A percentile compares a stretch with the other conserved stretches of the same genome.
Evolutionary conservation across 2,888 invertebrate genomes (phyloP).

Genomic region (Sympetrum striolatum): DNA sequence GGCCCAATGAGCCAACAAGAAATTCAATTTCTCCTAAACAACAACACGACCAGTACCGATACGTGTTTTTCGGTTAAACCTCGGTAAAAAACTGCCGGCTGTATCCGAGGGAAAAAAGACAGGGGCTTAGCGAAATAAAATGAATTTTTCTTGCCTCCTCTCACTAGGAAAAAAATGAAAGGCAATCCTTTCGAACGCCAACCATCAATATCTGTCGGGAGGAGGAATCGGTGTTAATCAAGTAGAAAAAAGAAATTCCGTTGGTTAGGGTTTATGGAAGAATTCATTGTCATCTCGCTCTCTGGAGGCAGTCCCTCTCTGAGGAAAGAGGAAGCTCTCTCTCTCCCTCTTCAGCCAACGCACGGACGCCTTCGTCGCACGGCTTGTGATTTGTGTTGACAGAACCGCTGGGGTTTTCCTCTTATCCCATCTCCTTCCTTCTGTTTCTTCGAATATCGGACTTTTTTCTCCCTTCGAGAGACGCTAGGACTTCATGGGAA

Average conservation of each 20-base stretch:
- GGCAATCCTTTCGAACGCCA: neutral
- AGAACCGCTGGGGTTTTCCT: slow-evolving; percentile 6
- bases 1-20: no score
- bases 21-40: no score
- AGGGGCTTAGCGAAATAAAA: neutral
- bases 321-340: neutral
- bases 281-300: neutral
- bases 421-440: neutral
- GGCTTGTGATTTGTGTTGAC: slow-evolving; percentile 27
- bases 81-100: no score
- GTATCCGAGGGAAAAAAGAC: no score
- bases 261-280: neutral
- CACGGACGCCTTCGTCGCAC: neutral
- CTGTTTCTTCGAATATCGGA: neutral
- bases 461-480: neutral
- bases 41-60: no score
- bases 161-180: neutral
- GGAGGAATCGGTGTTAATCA: neutral
- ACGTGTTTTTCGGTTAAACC: no score
- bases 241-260: neutral
- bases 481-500: neutral
- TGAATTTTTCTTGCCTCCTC: neutral
- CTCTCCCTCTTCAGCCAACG: neutral
- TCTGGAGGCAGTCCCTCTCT: neutral
- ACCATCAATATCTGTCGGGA: neutral